Base-by-base conservation (phyloP, 2,113 vertebrate species). In the Strix uralensis region DNA sequence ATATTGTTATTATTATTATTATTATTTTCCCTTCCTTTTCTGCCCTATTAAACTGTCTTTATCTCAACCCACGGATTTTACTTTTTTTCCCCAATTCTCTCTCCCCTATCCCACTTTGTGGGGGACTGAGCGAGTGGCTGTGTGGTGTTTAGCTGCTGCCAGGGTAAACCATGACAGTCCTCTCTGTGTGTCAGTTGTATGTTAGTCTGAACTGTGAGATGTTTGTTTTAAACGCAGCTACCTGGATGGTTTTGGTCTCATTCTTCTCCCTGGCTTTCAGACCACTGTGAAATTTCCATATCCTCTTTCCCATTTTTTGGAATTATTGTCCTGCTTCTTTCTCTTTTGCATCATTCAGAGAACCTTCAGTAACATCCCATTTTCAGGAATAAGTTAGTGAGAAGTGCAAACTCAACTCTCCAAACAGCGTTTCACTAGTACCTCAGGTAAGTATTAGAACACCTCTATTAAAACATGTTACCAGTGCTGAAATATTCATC, bases 121-220 rank as follows among this genome's bases (percentile, higher is more conserved):
- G 46, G 46, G 46, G 46, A 21, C 46, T 47, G 46, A 47, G 20
- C 46, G 5, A 47, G 46, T 47, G 46, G 46, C 46, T 47, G 46
- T 47, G 46, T 47, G 46, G 19, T 47, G 46, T 47, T 21, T 47
- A 47, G 20, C 46, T 47, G 46, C 19, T 47, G 19, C 46, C 46
- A 47, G 46, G 46, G 18, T 47, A 47, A 47, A 47, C 46, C 46
- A 47, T 21, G 10, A 47, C 46, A 47, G 46, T 47, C 46, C 20
- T 61, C n/a, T 71, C 44, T 29, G 1, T 0, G 0, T 69, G 32
- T 70, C 61, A 74, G 29, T 61, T 1, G 1, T 42, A 47, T 10
- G 16, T 46, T 46, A 69, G 6, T n/a, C 51, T 82, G 40, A 85
- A 42, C 27, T 69, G 8, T 49, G n/a, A 80, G 20, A 44, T 63